Evolutionary conservation across 2,888 invertebrate genomes (phyloP), one percentile per base, ranked within the genome.

Genomic region (Tortricodes alternella): DNA sequence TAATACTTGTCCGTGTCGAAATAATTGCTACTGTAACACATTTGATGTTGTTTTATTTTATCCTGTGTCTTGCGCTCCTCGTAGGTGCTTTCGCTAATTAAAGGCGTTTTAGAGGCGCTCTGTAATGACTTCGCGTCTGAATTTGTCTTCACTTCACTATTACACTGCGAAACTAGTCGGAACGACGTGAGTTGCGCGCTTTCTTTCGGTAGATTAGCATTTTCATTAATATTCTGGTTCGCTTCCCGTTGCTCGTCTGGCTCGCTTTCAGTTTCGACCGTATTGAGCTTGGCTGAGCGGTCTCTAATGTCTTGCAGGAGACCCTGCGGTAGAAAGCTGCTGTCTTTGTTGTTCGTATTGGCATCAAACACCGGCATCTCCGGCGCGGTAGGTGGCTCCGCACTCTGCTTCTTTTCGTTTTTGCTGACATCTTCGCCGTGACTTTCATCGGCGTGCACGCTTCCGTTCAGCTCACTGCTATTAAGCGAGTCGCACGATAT

Each of bases 401-500:
- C 62, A 67, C 64, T 64, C 59, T 76, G 73, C 74, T 76, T 81
- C 68, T 83, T 86, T 77, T 85, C 85, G 73, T 85, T 83, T 81
- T 87, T 89, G 67, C 68, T 67, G 37, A 65, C 68, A 62, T 83
- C 85, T 72, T 85, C 87, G 67, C 75, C 72, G 69, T 83, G 83
- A 78, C 82, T 89, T 83, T 91, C 91, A 68, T 91, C 90, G 58
- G 85, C 79, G 67, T 88, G 85, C 74, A 88, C 82, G 76, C 87
- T 89, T 69, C 89, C 89, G 71, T 92, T 92, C 69, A 94, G 79
- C 76, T 95, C 94, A 63, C 93, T 93, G 68, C 94, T 94, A 79
- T 95, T 96, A 64, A 96, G 83, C 24, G 96, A 96, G 79, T 96
- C 96, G 80, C 95, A 96, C 75, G 96, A 96, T 72, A 96, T 92